Evolutionary conservation across 35 echinoderm and acorn worm species (phyloP), one percentile per base, ranked within the genome.

Genomic region (Apostichopus parvimensis): DNA sequence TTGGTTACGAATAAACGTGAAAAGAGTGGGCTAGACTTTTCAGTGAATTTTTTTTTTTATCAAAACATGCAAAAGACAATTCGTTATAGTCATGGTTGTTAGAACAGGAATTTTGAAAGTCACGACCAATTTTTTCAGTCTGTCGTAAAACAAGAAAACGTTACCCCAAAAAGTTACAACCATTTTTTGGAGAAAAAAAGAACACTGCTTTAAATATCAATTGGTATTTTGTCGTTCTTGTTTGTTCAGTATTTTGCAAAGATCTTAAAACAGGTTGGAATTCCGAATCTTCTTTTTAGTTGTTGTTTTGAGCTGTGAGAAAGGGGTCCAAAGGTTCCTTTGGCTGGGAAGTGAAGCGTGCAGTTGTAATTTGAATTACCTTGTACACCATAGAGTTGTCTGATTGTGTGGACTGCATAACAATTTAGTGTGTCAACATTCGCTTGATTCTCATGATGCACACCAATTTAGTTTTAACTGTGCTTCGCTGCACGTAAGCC

Each of bases 311-410:
- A 68, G 64, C 64, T 18, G 18, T 20, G 10, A 82, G 17, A 82
- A 82, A 55, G 54, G n/a, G 79, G 79, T 82, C 17, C 79, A 82
- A 82, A 82, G 79, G 79, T 82, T 34, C 9, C 55, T 56, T 82
- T 56, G 54, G 79, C 79, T 55, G 55, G 34, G 34, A 54, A 82
- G 15, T 82, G 34, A 82, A 55, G 79, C 79, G 54, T 82, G 79
- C 79, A 82, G 54, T 82, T n/a, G 24, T 54, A 54, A 68, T 68
- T 68, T 68, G 64, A 68, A 14, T 9, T 68, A 18, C 64, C 64
- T 68, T 68, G 18, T 68, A 68, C 11, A 18, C 6, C n/a, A n/a
- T 3, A 13, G 45, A 53, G 9, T 5, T 53, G 18, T 53, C 6
- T 12, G 5, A 56, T 45, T 82, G 45, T 82, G 55, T 56, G 10